Conservation (phyloP, 2,888 invertebrate genomes). For the Esperia sulphurella region DNA sequence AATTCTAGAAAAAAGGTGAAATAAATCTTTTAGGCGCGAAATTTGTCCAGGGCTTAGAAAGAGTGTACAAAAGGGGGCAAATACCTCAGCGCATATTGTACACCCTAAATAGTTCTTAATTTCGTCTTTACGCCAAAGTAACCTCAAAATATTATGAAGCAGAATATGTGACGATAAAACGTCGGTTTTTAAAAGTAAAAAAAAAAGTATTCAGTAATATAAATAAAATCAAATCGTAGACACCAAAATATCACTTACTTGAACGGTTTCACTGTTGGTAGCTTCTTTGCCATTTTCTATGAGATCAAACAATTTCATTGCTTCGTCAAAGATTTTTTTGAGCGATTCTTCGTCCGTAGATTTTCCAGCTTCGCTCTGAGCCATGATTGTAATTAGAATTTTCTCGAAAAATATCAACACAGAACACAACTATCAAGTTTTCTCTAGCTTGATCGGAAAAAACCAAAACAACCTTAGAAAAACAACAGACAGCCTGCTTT, state of each 20-base stretch:
- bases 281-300: constrained; percentile 83
- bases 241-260: constrained; percentile 70
- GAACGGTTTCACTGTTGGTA: constrained; percentile 84
- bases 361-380: constrained; percentile 35
- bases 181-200: not conserved
- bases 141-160: no score
- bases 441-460: not conserved
- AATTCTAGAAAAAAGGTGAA: no score
- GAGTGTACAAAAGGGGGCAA: no score
- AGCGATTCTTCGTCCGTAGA: constrained; percentile 55
- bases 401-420: constrained; percentile 6
- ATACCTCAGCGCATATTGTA: no score
- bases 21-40: no score
- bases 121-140: no score
- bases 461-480: not conserved
- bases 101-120: no score
- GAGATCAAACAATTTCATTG: constrained; percentile 82
- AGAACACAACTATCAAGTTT: not conserved
- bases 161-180: not conserved
- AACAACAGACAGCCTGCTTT: not conserved
- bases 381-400: constrained; percentile 26
- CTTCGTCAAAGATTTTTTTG: constrained; percentile 82
- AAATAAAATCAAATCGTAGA: not conserved
- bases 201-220: not conserved
- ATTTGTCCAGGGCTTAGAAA: no score